Evolutionary conservation across 2,888 invertebrate species (phyloP).

Genomic region (Phengaris alcon): DNA sequence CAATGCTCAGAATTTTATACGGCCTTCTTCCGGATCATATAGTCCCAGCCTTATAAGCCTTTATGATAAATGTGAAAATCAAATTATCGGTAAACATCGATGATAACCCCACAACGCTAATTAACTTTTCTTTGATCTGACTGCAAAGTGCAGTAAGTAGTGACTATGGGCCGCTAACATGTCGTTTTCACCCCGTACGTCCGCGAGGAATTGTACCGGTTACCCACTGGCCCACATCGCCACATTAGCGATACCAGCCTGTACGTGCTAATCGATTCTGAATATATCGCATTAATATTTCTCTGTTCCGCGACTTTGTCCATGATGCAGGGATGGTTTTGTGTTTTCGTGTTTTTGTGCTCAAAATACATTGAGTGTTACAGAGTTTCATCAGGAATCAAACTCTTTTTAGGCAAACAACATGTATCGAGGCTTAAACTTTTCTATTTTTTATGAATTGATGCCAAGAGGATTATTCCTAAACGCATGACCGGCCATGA

Average conservation of each 20-base stretch:
- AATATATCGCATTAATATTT: background rate
- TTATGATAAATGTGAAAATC: background rate
- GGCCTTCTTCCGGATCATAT: no score
- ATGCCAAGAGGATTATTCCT: no score
- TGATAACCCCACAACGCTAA: background rate
- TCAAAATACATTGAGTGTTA: no score
- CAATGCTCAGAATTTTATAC: no score
- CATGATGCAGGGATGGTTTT: background rate
- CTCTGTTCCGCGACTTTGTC: background rate
- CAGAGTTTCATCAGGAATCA: no score
- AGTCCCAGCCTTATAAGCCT: no score
- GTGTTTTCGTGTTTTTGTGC: no score
- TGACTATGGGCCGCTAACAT: background rate
- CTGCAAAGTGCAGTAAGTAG: background rate
- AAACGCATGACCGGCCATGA: no score
- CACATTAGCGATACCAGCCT: conserved; percentile 13
- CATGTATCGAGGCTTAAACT: no score
- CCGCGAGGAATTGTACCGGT: conserved; percentile 14
- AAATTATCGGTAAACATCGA: background rate
- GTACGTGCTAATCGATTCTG: conserved; percentile 22
- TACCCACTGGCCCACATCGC: conserved; percentile 25
- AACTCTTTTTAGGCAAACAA: no score
- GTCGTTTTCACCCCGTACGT: conserved; percentile 24
- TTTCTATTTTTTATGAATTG: no score
- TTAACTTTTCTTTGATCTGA: background rate